Evolutionary conservation across 2,797 vertebrate species (phyloP).

Genomic region (Chiroxiphia lanceolata): DNA sequence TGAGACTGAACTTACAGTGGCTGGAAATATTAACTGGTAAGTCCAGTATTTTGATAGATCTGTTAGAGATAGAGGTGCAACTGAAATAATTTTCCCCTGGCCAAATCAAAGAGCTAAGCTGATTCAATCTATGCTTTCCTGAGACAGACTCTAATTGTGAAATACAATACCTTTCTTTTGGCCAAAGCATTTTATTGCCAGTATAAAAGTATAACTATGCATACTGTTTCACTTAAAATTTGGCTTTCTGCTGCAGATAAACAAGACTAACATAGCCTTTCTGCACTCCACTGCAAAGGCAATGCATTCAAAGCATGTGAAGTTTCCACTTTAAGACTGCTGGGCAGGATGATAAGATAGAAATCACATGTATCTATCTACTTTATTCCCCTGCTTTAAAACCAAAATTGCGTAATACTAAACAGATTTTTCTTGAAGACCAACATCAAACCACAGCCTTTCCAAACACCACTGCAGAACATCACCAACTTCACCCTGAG

Average conservation of each 20-base stretch:
- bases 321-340: background rate
- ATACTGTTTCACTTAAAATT: slow-evolving; percentile 1
- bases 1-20: background rate
- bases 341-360: background rate
- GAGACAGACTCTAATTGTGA: background rate
- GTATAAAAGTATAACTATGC: background rate
- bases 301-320: background rate
- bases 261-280: background rate
- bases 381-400: background rate
- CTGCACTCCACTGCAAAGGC: background rate
- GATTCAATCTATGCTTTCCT: background rate
- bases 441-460: background rate
- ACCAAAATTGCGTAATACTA: background rate
- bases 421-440: background rate
- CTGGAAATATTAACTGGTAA: background rate
- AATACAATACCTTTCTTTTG: background rate
- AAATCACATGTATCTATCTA: background rate
- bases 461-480: background rate
- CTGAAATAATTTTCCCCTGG: background rate
- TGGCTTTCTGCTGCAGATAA: background rate
- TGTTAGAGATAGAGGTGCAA: background rate
- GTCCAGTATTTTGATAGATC: background rate
- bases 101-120: background rate
- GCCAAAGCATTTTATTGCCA: background rate
- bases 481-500: background rate